A percentile compares a stretch with the other conserved stretches of the same genome.
These are phyloP conservation scores for Emys orbicularis DNA, from an alignment of 2,797 vertebrate genomes.

Conservation along the genomic window DNA sequence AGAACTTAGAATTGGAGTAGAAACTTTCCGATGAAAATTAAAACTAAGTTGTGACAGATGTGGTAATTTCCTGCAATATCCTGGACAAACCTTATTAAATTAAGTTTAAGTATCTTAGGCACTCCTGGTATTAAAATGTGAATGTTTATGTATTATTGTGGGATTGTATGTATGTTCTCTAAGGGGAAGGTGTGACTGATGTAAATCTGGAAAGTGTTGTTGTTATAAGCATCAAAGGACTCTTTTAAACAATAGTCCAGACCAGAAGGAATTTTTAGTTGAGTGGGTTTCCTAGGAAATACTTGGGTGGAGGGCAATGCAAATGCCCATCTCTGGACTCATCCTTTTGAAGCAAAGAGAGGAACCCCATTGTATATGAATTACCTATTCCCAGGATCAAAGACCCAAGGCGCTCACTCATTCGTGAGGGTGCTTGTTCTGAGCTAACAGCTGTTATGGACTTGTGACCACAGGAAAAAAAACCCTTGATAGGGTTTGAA, in stretches of 20 bases:
- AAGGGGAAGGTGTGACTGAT: neutral
- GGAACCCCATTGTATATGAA: neutral
- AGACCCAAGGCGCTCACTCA: neutral
- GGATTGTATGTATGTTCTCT: neutral
- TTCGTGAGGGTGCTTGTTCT: neutral
- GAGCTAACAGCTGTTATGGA: neutral
- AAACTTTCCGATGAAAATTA: constrained; percentile 46
- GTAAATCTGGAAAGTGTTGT: neutral
- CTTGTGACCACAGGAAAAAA: neutral
- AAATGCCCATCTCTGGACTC: neutral
- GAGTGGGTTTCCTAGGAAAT: neutral
- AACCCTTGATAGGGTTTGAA: neutral
- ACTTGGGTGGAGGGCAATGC: neutral
- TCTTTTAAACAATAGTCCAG: neutral
- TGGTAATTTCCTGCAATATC: neutral
- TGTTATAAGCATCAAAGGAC: neutral
- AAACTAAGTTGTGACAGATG: neutral
- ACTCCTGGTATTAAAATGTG: neutral
- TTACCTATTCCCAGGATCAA: neutral
- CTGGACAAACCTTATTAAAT: neutral
- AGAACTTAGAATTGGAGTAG: constrained; percentile 35
- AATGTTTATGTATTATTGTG: neutral
- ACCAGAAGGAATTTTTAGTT: neutral
- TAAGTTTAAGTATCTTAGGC: neutral
- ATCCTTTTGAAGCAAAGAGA: neutral